phyloP scores from a whole-genome alignment of 2,888 invertebrate genomes.

The Eupeodes latifasciatus region DNA sequence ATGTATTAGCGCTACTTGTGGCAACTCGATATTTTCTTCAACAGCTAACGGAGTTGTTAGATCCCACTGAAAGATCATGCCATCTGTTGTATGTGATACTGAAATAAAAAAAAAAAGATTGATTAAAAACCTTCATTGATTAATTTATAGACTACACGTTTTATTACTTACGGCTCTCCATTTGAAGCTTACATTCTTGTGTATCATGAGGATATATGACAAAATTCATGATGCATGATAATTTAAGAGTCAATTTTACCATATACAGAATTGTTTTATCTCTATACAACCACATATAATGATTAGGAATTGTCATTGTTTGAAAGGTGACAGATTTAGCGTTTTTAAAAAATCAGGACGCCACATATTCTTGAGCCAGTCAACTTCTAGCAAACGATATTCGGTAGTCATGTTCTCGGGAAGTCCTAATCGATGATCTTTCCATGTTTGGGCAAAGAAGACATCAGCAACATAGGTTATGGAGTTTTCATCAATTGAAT shows the following conservation, averaged over 20 bases:
- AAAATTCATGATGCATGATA: slow-evolving; percentile 98
- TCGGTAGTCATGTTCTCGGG: slow-evolving; percentile 97
- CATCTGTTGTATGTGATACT: slow-evolving; percentile 96
- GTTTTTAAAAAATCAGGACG: slow-evolving; percentile 96
- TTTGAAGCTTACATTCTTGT: slow-evolving; percentile 96
- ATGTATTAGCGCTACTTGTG: slow-evolving; percentile 93
- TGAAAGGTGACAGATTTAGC: slow-evolving; percentile 97
- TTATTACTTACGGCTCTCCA: slow-evolving; percentile 93
- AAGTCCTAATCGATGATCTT: slow-evolving; percentile 92
- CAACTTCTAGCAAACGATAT: slow-evolving; percentile 93
- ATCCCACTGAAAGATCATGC: slow-evolving; percentile 95
- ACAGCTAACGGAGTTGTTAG: slow-evolving; percentile 93
- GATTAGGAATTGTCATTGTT: slow-evolving; percentile 97
- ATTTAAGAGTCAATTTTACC: slow-evolving; percentile 92
- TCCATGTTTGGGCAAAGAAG: slow-evolving; percentile 97
- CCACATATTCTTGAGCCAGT: slow-evolving; percentile 97
- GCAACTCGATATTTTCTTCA: slow-evolving; percentile 94
- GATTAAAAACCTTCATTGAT: neutral
- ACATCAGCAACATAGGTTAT: slow-evolving; percentile 98
- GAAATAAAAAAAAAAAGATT: slow-evolving; percentile 78
- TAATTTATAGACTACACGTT: neutral
- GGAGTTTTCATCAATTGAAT: slow-evolving; percentile 97
- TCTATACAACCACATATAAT: slow-evolving; percentile 95
- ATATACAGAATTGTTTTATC: slow-evolving; percentile 94
- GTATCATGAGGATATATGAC: slow-evolving; percentile 97